Evolutionary conservation across 2,113 vertebrate species (phyloP), one percentile per base, ranked within the genome.

Genomic region (Gnathonemus longibarbis): DNA sequence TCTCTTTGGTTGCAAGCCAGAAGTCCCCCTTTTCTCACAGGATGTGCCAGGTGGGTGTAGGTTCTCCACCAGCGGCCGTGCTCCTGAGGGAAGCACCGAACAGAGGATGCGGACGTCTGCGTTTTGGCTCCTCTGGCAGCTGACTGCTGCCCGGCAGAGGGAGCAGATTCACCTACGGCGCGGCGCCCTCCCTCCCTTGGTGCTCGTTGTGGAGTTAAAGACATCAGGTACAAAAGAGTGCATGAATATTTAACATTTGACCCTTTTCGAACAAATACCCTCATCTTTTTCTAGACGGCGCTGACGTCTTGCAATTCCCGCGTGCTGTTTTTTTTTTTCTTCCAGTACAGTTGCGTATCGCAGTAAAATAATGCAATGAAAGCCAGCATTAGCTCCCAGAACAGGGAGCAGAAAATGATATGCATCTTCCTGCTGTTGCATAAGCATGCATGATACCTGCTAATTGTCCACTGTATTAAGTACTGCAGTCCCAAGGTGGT

Each of bases 161-260:
- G 19, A 39, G 35, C 15, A 2, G 74, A 7, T 42, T 17, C 15
- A 1, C 74, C 35, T 17, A 5, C 5, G 2, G 35, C 5, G 15
- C 0, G 15, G 35, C 0, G 0, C 35, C 31, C 74, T 17, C 35
- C 8, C 35, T 42, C 74, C 74, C 74, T 87, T 91, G 91, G 90
- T 91, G 46, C 93, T 93, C 93, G 74, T 84, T 27, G 89, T 92
- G 53, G 93, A 94, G 91, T 93, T 90, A 77, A 90, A 88, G 58
- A 85, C 91, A 89, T 90, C 80, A 93, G 93, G 92, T 84, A 92
- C 56, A 88, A 86, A 89, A 91, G 85, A 87, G 27, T 50, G 87
- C 77, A 92, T 91, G 1, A 92, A 90, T 91, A 77, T 91, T 93
- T 93, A 89, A 94, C 92, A 66, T 21, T 5, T 39, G n/a, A 45